A percentile compares a stretch with the other conserved stretches of the same genome.
Evolutionary conservation across 2,113 vertebrate species (phyloP).

Genomic region (Pituophis catenifer): DNA sequence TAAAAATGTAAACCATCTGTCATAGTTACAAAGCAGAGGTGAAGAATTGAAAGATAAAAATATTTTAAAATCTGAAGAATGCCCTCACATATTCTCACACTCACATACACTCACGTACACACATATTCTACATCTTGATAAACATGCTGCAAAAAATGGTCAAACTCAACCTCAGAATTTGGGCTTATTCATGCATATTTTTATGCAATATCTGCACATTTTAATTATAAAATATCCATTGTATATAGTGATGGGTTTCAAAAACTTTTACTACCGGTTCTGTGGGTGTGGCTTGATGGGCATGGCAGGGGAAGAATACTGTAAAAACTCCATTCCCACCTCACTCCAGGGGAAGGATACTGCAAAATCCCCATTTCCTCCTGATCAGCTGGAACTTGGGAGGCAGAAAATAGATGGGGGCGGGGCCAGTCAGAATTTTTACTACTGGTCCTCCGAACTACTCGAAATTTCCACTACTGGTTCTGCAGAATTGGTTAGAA

Average conservation of each 20-base stretch:
- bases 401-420: too few species aligned
- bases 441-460: too few species aligned
- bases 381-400: too few species aligned
- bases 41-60: not conserved
- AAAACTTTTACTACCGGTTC: too few species aligned
- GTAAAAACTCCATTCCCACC: too few species aligned
- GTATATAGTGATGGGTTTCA: not conserved
- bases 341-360: too few species aligned
- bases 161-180: not conserved
- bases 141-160: not conserved
- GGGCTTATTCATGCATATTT: not conserved
- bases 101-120: not conserved
- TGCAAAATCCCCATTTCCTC: too few species aligned
- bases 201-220: not conserved
- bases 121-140: not conserved
- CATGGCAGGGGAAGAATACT: too few species aligned
- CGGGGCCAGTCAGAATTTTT: too few species aligned
- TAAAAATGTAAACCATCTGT: not conserved
- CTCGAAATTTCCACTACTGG: too few species aligned
- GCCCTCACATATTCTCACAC: not conserved
- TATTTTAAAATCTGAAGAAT: not conserved
- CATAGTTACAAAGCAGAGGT: not conserved
- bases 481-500: too few species aligned
- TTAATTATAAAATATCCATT: not conserved
- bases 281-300: too few species aligned